Base-by-base conservation (phyloP, 92 coral and sea anemone genomes). In the Siderastrea radians region DNA sequence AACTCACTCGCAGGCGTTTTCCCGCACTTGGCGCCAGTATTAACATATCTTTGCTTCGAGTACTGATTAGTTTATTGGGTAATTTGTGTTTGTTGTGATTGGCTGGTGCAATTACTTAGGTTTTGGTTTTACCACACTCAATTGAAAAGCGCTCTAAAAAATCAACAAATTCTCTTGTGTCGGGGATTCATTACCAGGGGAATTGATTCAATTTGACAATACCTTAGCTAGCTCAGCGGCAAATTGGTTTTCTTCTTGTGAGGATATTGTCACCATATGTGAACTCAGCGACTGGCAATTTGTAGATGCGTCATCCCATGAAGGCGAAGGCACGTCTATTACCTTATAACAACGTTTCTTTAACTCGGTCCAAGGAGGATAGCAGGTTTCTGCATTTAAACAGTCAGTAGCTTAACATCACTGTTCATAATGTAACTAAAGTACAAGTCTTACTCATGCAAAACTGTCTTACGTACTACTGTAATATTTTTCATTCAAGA, bases 321-420 rank as follows among this genome's bases (percentile, higher is more conserved):
- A 10, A 14, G 49, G 50, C 2, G 61, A 15, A 8, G n/a, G 71
- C 9, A 61, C 43, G 16, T 72, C 71, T 8, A 49, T 46, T 16
- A 58, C 86, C 61, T 13, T 5, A 26, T 82, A 82, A 72, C 86
- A 82, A 19, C 86, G 86, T 64, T 58, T 82, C 16, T 45, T 71
- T 44, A 82, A 59, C 66, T 82, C 86, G 2, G 70, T 71, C 86
- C 86, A 82, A 5, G 86, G 86, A 8, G 78, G 68, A n/a, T n/a
- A 47, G 38, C 86, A 82, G 26, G 86, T 82, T 12, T 61, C 86
- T 82, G 59, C 53, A 17, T 26, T 26, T 26, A 26, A 26, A 26
- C 38, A 19, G 62, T 48, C 17, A 64, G 13, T 2, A 49, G 15
- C 2, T 12, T 17, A 8, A 0, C 51, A 44, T 75, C 3, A 72